Conservation (phyloP, 2,113 vertebrate genomes). For the Suricata suricatta region DNA sequence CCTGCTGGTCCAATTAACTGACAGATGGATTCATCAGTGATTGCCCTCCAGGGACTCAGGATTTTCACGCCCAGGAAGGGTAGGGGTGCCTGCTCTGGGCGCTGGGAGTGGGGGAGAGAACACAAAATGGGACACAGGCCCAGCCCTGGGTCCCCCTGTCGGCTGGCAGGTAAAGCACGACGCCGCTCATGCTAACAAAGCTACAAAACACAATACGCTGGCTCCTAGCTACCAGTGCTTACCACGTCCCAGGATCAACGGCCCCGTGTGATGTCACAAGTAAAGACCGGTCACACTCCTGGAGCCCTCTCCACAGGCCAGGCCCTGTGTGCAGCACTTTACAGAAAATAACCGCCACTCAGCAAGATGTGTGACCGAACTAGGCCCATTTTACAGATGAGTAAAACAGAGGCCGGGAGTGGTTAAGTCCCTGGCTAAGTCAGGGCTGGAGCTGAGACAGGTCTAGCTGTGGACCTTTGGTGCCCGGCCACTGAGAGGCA, state of each 20-base stretch:
- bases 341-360: not conserved
- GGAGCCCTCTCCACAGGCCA: not conserved
- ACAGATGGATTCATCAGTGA: not conserved
- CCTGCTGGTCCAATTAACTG: not conserved
- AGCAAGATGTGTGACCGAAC: rapidly evolving
- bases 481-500: rapidly evolving
- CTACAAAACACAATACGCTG: rapidly evolving
- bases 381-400: not conserved
- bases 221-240: not conserved
- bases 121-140: not conserved
- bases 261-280: rapidly evolving
- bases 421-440: not conserved
- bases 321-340: not conserved
- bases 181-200: not conserved
- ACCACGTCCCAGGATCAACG: not conserved
- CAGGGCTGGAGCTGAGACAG: not conserved
- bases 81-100: not conserved
- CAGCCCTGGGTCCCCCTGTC: too few species aligned
- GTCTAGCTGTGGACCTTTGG: not conserved
- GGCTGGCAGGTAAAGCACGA: not conserved
- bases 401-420: not conserved
- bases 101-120: not conserved
- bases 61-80: not conserved
- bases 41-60: not conserved
- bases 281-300: rapidly evolving